A percentile compares a stretch with the other conserved stretches of the same genome.
phyloP scores from a whole-genome alignment of 2,888 invertebrate species.

The Caenorhabditis sp. region DNA sequence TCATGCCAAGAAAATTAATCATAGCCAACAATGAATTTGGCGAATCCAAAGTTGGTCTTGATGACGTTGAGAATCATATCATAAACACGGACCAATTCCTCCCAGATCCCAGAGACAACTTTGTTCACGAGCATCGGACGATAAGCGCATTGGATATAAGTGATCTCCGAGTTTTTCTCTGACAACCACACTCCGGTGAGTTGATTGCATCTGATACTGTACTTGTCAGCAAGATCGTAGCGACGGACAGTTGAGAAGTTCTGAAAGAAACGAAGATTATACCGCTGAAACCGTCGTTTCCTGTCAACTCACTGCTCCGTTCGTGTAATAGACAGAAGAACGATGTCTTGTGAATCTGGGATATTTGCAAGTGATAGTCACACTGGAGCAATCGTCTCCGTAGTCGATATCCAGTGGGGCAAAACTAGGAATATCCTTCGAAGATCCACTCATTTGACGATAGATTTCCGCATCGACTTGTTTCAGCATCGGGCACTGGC shows the following conservation, averaged over 20 bases:
- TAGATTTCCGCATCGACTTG: conserved; percentile 47
- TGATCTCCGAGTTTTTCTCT: conserved; percentile 41
- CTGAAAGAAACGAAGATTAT: conserved; percentile 10
- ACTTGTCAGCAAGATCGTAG: conserved; percentile 39
- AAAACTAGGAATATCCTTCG: conserved; percentile 22
- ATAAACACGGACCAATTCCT: conserved; percentile 28
- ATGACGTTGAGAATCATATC: conserved; percentile 16
- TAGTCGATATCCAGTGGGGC: conserved; percentile 36
- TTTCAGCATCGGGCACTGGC: conserved; percentile 44
- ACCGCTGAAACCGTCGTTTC: too few relatives aligned
- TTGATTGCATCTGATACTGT: conserved; percentile 52
- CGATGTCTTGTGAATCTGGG: conserved; percentile 47
- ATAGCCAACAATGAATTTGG: conserved; percentile 45
- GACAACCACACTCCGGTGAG: conserved; percentile 48
- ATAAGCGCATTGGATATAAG: conserved; percentile 46
- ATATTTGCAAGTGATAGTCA: conserved; percentile 40
- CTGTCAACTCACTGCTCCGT: conserved; percentile 32
- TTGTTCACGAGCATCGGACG: conserved; percentile 48
- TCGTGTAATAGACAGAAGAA: conserved; percentile 41
- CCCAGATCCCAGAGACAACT: conserved; percentile 32
- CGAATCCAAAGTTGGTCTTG: conserved; percentile 36
- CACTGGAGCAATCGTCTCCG: conserved; percentile 35
- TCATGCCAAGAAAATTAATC: conserved; percentile 30
- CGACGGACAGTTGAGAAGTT: conserved; percentile 48
- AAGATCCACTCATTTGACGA: conserved; percentile 20